Evolutionary conservation across 30 jellyfish, hydroid and myxozoan species (phyloP).

Genomic region (Pseudorhiza aurosa): DNA sequence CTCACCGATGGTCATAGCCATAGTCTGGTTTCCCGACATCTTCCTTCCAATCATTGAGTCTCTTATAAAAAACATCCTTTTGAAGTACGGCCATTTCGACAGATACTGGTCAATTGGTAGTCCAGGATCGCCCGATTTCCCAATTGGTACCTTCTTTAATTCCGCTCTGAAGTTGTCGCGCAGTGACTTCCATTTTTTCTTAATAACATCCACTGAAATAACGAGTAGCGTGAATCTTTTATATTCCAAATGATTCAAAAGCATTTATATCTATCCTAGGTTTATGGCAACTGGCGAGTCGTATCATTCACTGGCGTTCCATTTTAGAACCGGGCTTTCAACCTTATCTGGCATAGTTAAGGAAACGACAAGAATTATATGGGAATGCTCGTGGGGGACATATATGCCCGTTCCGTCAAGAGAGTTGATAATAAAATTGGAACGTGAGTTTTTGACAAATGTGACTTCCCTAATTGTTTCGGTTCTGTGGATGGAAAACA

Average conservation of each 20-base stretch:
- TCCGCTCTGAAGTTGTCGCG: slow-evolving; percentile 6
- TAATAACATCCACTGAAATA: slow-evolving; percentile 21
- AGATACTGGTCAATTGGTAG: slow-evolving; percentile 38
- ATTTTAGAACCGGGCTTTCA: slow-evolving; percentile 5
- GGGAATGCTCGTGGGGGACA: neutral
- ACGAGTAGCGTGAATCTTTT: neutral
- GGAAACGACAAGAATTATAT: slow-evolving; percentile 2
- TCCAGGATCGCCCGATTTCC: slow-evolving; percentile 13
- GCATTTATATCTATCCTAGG: neutral
- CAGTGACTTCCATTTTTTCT: slow-evolving; percentile 27
- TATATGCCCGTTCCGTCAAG: slow-evolving; percentile 16
- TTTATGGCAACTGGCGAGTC: slow-evolving; percentile 35
- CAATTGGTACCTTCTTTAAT: slow-evolving; percentile 21
- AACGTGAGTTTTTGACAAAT: neutral
- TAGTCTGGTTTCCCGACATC: slow-evolving; percentile 26
- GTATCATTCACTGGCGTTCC: slow-evolving; percentile 16
- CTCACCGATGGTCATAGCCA: no score
- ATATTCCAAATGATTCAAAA: neutral
- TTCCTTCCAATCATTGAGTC: slow-evolving; percentile 27
- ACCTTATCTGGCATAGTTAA: slow-evolving; percentile 1
- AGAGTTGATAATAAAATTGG: neutral
- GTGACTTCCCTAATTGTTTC: slow-evolving; percentile 27
- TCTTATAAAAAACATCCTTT: slow-evolving; percentile 24
- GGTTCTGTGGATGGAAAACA: slow-evolving; percentile 36
- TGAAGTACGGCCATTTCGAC: slow-evolving; percentile 49